These are phyloP conservation scores for Sander vitreus DNA, from an alignment of 2,113 vertebrate species.

Conservation along the genomic window DNA sequence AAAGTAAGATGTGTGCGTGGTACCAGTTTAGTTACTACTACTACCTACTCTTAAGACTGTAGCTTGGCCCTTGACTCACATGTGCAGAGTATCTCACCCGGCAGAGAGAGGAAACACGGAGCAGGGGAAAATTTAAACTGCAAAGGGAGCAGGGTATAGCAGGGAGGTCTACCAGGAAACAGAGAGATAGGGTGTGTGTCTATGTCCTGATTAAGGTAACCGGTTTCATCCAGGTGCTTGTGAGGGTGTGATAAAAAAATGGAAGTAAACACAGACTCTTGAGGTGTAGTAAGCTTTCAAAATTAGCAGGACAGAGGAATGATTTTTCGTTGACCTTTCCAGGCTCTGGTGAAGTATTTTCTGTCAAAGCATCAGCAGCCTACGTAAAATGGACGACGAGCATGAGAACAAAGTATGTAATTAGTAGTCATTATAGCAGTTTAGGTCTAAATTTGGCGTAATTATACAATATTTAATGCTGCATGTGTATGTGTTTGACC, in stretches of 20 bases:
- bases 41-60: slow-evolving; percentile 11
- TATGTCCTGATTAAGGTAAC: slow-evolving; percentile 42
- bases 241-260: slow-evolving; percentile 42
- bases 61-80: background rate
- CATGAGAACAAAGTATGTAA: slow-evolving; percentile 32
- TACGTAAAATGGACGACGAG: slow-evolving; percentile 15
- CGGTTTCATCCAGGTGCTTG: slow-evolving; percentile 37
- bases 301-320: background rate
- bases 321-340: background rate
- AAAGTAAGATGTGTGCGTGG: background rate
- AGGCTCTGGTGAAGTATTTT: background rate
- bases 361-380: slow-evolving; percentile 16
- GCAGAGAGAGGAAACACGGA: slow-evolving; percentile 15
- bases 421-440: slow-evolving; percentile 38
- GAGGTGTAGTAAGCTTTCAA: background rate
- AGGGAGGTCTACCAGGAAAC: slow-evolving; percentile 1
- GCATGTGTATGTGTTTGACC: slow-evolving; percentile 9
- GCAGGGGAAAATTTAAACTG: slow-evolving; percentile 16
- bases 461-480: slow-evolving; percentile 30
- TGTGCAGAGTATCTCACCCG: slow-evolving; percentile 8
- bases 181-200: slow-evolving; percentile 23
- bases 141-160: slow-evolving; percentile 21
- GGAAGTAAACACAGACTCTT: slow-evolving; percentile 13
- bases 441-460: slow-evolving; percentile 31
- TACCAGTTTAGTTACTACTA: slow-evolving; percentile 5